Conservation (phyloP, 2,113 vertebrate species). For the Osmerus eperlanus region DNA sequence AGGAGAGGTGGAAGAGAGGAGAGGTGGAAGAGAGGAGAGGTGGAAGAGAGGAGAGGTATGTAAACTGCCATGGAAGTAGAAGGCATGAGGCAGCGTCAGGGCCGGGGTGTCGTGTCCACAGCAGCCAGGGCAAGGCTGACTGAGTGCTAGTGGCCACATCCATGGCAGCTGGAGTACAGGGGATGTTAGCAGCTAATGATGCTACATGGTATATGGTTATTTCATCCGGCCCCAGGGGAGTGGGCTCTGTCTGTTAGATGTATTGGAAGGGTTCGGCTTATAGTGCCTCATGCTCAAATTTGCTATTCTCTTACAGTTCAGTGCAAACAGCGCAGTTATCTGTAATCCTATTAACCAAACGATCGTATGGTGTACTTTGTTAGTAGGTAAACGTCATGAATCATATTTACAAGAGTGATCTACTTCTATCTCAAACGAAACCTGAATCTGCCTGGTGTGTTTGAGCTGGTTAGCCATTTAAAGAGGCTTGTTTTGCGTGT, state of each 20-base stretch:
- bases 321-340: too few species aligned
- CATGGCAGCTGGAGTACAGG: constrained; percentile 65
- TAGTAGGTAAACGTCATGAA: not conserved
- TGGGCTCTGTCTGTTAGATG: not conserved
- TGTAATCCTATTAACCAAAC: too few species aligned
- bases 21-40: constrained; percentile 57
- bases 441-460: constrained; percentile 17
- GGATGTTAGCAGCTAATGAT: constrained; percentile 69
- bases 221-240: constrained; percentile 55
- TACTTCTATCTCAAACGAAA: not conserved
- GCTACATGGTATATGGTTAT: constrained; percentile 74
- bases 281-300: not conserved
- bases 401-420: constrained; percentile 11
- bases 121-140: constrained; percentile 81
- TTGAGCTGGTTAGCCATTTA: constrained; percentile 41
- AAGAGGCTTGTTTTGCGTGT: constrained; percentile 53
- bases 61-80: constrained; percentile 85
- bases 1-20: constrained; percentile 64
- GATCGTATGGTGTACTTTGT: not conserved
- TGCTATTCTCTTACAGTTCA: not conserved
- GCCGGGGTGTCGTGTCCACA: constrained; percentile 71
- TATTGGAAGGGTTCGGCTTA: not conserved
- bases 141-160: constrained; percentile 63
- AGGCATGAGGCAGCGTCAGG: constrained; percentile 81
- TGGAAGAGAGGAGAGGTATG: constrained; percentile 48